These are phyloP conservation scores for Alosa sapidissima DNA, from an alignment of 2,797 vertebrate genomes.

Conservation along the genomic window DNA sequence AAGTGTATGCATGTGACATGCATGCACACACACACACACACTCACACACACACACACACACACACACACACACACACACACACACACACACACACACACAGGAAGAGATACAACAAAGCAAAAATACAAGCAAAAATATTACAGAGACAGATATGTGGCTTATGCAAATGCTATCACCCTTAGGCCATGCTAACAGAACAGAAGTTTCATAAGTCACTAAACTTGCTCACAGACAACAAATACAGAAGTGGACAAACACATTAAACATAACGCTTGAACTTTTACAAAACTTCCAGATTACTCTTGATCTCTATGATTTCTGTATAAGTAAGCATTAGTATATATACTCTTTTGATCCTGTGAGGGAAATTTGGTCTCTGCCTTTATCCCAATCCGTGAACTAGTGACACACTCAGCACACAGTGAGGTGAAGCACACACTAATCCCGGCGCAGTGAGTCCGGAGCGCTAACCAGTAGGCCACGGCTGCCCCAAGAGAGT, in stretches of 20 bases:
- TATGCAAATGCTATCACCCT: neutral
- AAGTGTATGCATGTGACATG: too few relatives aligned
- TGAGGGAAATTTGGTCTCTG: too few relatives aligned
- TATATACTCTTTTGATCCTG: too few relatives aligned
- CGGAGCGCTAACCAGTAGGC: too few relatives aligned
- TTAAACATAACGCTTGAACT: neutral
- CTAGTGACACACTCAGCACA: too few relatives aligned
- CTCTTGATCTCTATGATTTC: neutral
- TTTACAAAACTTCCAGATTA: neutral
- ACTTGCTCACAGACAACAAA: neutral
- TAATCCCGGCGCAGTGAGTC: too few relatives aligned
- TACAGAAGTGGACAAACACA: neutral
- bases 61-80: neutral
- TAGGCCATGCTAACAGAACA: neutral
- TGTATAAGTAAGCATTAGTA: neutral
- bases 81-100: neutral
- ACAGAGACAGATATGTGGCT: conserved; percentile 10
- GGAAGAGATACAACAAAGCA: neutral
- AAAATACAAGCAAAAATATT: neutral
- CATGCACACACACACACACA: neutral
- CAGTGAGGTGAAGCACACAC: too few relatives aligned
- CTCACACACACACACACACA: neutral
- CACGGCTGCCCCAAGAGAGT: too few relatives aligned
- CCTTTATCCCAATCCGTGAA: too few relatives aligned
- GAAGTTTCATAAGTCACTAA: neutral